phyloP scores from a whole-genome alignment of 1,140 invertebrate species.

The Spodoptera frugiperda region DNA sequence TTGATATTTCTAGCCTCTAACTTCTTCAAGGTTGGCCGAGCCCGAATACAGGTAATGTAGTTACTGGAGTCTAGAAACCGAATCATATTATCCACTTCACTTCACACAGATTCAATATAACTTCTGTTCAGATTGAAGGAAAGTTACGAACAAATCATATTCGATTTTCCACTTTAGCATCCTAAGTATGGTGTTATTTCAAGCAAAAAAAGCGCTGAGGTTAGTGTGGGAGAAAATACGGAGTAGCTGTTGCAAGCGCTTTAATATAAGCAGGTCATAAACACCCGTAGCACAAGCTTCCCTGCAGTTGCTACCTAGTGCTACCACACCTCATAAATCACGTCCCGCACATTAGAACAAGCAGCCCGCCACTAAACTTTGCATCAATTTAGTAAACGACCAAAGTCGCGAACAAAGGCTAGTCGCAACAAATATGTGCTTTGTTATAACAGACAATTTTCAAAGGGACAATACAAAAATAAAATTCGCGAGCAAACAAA shows the following conservation, averaged over 20 bases:
- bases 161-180: neutral
- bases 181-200: neutral
- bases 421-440: constrained; percentile 43
- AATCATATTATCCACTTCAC: constrained; percentile 27
- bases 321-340: constrained; percentile 31
- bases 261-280: constrained; percentile 25
- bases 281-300: constrained; percentile 4
- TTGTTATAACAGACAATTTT: constrained; percentile 39
- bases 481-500: constrained; percentile 45
- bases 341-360: constrained; percentile 25
- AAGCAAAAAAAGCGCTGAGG: neutral
- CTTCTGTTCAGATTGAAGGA: constrained; percentile 11
- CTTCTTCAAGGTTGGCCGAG: neutral
- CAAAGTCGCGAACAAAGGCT: constrained; percentile 33
- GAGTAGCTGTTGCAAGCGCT: neutral
- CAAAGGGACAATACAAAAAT: constrained; percentile 46
- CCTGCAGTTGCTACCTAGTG: neutral
- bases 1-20: constrained; percentile 15
- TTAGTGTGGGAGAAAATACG: neutral
- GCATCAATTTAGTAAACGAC: constrained; percentile 37
- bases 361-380: constrained; percentile 32
- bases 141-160: constrained; percentile 21
- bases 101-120: constrained; percentile 21
- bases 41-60: constrained; percentile 11
- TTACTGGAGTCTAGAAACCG: constrained; percentile 30